Evolutionary conservation across 1,140 invertebrate species (phyloP), one percentile per base, ranked within the genome.

Genomic region (Nephila pilipes): DNA sequence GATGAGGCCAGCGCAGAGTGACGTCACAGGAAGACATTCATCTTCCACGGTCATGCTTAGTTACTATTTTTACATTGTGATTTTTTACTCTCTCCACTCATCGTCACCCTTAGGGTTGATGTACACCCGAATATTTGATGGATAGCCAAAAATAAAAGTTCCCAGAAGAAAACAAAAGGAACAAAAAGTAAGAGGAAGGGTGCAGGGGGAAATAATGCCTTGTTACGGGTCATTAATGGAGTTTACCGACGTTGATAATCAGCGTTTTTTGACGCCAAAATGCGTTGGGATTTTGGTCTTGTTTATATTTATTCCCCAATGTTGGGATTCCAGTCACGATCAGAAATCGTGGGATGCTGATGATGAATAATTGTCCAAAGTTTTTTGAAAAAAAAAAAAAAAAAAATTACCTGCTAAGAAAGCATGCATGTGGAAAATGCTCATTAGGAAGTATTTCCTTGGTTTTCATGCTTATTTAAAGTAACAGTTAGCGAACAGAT

Each of bases 21-120:
- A 93, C 92, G 92, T 93, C 92, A 89, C 75, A 88, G 92, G 92
- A 93, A 93, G 92, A 36, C 92, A 93, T 93, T 89, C 92, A 93
- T 93, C 92, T 89, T 93, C 92, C 87, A 88, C 92, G 92, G 85
- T 93, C 92, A 89, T 89, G 92, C 69, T 83, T 81, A 89, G 85
- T 93, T 89, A 81, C 92, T 93, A 88, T 89, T 89, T 88, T 93
- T 93, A 93, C 92, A 93, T 89, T 93, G 92, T 93, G 75, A 93
- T 89, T 93, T 93, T 93, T 93, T 93, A 79, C 32, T 38, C 46
- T 87, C 65, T 83, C 63, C 91, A 93, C 91, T 93, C 91, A 93
- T 93, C 91, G 91, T 93, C 91, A 93, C 91, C 81, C 91, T 65
- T 60, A 80, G 63, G 85, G 91, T 93, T 93, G 91, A 93, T 93